A percentile compares a stretch with the other conserved stretches of the same genome.
Conservation (phyloP, 2,113 vertebrate genomes). For the Nibea albiflora region DNA sequence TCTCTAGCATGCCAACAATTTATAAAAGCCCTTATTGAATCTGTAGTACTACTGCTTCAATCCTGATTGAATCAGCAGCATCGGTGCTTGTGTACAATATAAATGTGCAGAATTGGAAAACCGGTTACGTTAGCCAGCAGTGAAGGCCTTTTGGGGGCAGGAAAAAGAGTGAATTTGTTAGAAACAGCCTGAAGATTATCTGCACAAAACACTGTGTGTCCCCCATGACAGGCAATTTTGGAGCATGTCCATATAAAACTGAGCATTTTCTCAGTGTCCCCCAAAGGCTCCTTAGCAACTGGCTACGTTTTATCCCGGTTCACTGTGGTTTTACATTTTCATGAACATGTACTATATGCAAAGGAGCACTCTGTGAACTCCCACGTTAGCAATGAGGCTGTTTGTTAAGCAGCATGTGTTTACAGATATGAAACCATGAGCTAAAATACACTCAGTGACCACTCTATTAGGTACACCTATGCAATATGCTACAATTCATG, state of each 20-base stretch:
- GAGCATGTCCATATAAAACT: slow-evolving; percentile 44
- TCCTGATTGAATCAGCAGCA: slow-evolving; percentile 65
- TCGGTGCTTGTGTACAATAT: slow-evolving; percentile 41
- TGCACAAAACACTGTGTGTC: slow-evolving; percentile 28
- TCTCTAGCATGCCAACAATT: slow-evolving; percentile 47
- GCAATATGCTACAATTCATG: neutral
- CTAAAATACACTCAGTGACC: neutral
- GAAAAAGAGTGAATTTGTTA: slow-evolving; percentile 41
- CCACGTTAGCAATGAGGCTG: neutral
- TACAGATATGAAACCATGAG: neutral
- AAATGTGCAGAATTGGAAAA: slow-evolving; percentile 54
- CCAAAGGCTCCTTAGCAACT: slow-evolving; percentile 28
- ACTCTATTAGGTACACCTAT: neutral
- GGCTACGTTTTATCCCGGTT: slow-evolving; percentile 53
- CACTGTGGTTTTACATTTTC: slow-evolving; percentile 18
- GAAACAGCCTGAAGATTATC: slow-evolving; percentile 62
- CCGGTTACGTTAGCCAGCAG: slow-evolving; percentile 19
- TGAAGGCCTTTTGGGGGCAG: slow-evolving; percentile 39
- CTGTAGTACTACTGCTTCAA: slow-evolving; percentile 20
- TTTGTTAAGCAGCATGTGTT: slow-evolving; percentile 9
- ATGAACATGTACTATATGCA: neutral
- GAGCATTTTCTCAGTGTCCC: slow-evolving; percentile 35
- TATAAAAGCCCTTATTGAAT: slow-evolving; percentile 66
- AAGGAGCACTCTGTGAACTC: slow-evolving; percentile 2
- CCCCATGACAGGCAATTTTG: slow-evolving; percentile 46